Base-by-base conservation (phyloP, 2,888 invertebrate genomes). In the Metallyticus violacea region DNA sequence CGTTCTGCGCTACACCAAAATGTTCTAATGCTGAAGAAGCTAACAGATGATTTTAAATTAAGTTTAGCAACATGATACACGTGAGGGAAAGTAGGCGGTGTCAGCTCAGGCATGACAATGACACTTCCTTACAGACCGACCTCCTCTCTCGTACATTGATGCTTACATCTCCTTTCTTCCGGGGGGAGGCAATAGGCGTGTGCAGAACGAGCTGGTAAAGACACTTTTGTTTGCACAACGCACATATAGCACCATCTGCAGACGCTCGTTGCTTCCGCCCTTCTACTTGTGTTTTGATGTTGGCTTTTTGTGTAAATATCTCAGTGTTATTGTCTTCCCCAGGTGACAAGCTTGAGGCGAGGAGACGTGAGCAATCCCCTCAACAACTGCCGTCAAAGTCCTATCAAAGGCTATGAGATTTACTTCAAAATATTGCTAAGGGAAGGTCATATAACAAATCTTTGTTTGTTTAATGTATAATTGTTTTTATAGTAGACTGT, bases 341-440 rank as follows among this genome's bases (percentile, higher is more conserved):
- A 95, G 96, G 96, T 95, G 96, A 96, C 93, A 96, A 96, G 94
- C 95, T 95, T 93, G 95, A 95, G 93, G 94, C 95, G 93, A 95
- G 95, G 77, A 77, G 77, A 62, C 40, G 93, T 94, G 94, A 91
- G 29, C 79, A 62, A 26, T 85, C 87, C 86, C 86, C 87, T 62
- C 83, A 78, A 85, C 40, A 62, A 30, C 87, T 85, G 62, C 85
- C 87, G 86, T 80, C 87, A 87, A 88, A 87, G 88, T 84, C 87
- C 40, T 87, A 88, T 86, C 86, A 86, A 86, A 88, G 88, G 86
- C 88, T 88, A 77, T 88, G 87, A 93, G 85, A 40, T 40, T 26
- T 29, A 40, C 77, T 79, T 62, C 79, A 62, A 62, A 79, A 40
- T 85, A 85, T 85, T 79, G 30, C 25, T 82, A 79, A 92, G 92